Conservation (phyloP, 1,140 invertebrate species). For the Drosophila ohnishii region DNA sequence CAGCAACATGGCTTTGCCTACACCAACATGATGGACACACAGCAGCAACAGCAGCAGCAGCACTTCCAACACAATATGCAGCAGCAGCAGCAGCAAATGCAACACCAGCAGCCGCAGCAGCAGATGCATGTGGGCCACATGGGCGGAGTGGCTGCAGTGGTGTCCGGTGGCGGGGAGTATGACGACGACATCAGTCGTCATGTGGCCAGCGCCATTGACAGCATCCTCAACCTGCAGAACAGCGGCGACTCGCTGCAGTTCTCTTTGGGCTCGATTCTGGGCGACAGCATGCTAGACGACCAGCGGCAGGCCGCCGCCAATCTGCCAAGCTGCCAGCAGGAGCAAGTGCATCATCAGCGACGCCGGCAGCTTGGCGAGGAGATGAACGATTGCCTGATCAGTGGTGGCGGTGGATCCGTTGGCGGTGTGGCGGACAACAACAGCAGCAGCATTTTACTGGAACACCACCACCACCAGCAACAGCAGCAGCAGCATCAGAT, state of each 20-base stretch:
- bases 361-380: constrained; percentile 76
- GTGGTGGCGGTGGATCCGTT: constrained; percentile 53
- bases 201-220: constrained; percentile 90
- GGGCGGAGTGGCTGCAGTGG: constrained; percentile 30
- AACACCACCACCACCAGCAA: constrained; percentile 68
- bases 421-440: constrained; percentile 58
- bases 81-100: constrained; percentile 66
- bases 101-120: constrained; percentile 71
- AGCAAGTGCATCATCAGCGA: constrained; percentile 43
- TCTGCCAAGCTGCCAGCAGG: constrained; percentile 72
- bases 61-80: constrained; percentile 65
- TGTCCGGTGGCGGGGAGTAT: constrained; percentile 66
- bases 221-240: constrained; percentile 89
- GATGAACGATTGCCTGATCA: constrained; percentile 81
- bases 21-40: constrained; percentile 58
- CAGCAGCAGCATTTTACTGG: constrained; percentile 54
- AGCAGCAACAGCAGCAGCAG: constrained; percentile 57
- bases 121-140: constrained; percentile 70
- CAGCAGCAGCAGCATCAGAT: constrained; percentile 61
- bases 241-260: constrained; percentile 80
- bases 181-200: constrained; percentile 89
- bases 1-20: constrained; percentile 71
- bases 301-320: constrained; percentile 64
- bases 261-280: constrained; percentile 76
- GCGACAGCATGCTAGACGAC: constrained; percentile 78